Evolutionary conservation across 2,113 vertebrate genomes (phyloP), one percentile per base, ranked within the genome.

Genomic region (Ivindomyrus marchei): DNA sequence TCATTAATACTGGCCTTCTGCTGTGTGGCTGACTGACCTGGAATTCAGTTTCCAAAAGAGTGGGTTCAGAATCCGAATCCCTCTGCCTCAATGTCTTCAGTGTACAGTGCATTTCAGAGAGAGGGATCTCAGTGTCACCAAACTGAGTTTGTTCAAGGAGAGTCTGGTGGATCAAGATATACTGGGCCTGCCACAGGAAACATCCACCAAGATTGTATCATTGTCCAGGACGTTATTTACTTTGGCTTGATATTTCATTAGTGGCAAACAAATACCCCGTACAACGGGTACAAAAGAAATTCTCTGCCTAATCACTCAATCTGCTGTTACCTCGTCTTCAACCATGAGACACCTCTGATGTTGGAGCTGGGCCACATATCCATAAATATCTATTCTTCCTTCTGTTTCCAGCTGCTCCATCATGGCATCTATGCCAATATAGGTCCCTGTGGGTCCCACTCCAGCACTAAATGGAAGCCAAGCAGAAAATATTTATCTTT

Each of bases 341-440:
- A 99, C 98, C 98, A 99, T 99, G 52, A 99, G 97, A 89, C 98
- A 99, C 5, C 98, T 95, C 93, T 99, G 98, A 13, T 96, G 95
- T 9, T 98, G 97, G 11, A 99, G 96, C 91, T 95, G 96, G 70
- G 97, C 98, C 0, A 99, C 94, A 0, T 97, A 99, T 0, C 98
- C 98, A 0, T 99, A 99, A 53, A 99, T 96, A 90, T 99, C 98
- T 90, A 98, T 96, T 90, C 94, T 96, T 92, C 95, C 95, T 91
- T 99, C 98, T 0, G 96, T 91, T 49, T 99, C 98, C 92, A 99
- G 93, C 46, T 97, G 96, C 92, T 99, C 98, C 91, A 99, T 93
- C 98, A 99, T 99, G 92, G 98, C 98, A 19, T 99, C 98, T 0
- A 99, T 99, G 11, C 97, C 95, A 0, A 99, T 99, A 24, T 99